Percentiles rank a stretch among this genome's conserved stretches.
These are phyloP conservation scores for Pectinophora gossypiella DNA, from an alignment of 1,140 invertebrate species.

Conservation along the genomic window DNA sequence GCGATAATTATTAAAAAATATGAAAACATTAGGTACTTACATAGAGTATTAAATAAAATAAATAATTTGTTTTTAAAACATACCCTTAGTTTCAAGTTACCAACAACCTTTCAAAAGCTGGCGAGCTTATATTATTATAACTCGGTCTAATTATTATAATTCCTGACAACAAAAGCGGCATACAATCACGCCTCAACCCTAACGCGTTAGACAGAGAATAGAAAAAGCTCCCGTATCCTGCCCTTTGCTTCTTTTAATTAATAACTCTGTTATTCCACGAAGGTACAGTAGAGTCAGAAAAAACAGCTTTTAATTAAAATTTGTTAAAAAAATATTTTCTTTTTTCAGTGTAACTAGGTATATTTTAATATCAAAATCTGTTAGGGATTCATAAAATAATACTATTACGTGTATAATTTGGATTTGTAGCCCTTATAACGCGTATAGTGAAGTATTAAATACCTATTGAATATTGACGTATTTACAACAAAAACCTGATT, in stretches of 20 bases:
- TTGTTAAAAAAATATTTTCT: too few relatives aligned
- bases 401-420: too few relatives aligned
- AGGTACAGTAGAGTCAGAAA: neutral
- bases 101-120: neutral
- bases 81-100: neutral
- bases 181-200: neutral
- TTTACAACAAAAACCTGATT: too few relatives aligned
- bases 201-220: neutral
- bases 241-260: conserved; percentile 1
- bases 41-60: too few relatives aligned
- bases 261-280: neutral
- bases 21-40: too few relatives aligned
- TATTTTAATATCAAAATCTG: too few relatives aligned
- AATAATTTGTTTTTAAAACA: neutral
- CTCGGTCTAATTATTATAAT: neutral
- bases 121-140: neutral
- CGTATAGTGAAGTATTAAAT: too few relatives aligned
- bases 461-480: too few relatives aligned
- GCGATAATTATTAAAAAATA: neutral
- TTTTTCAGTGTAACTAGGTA: too few relatives aligned
- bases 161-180: neutral
- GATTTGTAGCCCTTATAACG: too few relatives aligned
- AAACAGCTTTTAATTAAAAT: neutral
- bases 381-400: too few relatives aligned
- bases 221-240: neutral